Conservation (phyloP, 2,888 invertebrate species). For the Autographa pulchrina region DNA sequence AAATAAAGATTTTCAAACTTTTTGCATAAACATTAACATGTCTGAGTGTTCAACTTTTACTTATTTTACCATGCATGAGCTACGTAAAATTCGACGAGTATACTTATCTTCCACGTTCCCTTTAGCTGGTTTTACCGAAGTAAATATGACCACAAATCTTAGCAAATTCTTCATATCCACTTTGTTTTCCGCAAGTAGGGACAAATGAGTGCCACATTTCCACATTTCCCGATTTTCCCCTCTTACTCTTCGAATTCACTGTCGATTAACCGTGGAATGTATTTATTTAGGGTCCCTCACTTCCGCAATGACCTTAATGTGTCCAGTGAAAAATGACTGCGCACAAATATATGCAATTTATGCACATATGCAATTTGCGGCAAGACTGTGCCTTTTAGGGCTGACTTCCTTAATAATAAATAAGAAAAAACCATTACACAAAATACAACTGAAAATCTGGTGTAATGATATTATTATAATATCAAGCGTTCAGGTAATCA, state of each 20-base stretch:
- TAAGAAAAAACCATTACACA: not conserved
- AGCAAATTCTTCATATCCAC: constrained; percentile 53
- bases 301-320: constrained; percentile 76
- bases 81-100: constrained; percentile 9
- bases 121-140: constrained; percentile 18
- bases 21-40: not conserved
- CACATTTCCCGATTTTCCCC: constrained; percentile 59
- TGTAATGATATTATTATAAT: too few relatives aligned
- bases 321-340: constrained; percentile 76
- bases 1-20: not conserved
- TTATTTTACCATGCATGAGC: constrained; percentile 22
- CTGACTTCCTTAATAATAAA: constrained; percentile 35
- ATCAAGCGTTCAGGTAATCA: too few relatives aligned
- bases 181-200: constrained; percentile 66
- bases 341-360: constrained; percentile 67
- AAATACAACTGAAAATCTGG: not conserved
- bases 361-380: constrained; percentile 53
- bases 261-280: constrained; percentile 85
- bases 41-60: constrained; percentile 25
- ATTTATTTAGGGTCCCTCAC: constrained; percentile 83
- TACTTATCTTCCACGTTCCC: constrained; percentile 16
- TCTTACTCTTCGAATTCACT: constrained; percentile 73
- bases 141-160: constrained; percentile 41
- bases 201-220: constrained; percentile 73
- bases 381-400: constrained; percentile 38